Conservation (phyloP, 1,140 invertebrate genomes). For the Apis mellifera region Amel_HAv3.1 CM009944.2:4125501-4126000, state of each 20-base stretch:
- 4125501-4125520: neutral
- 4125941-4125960: neutral
- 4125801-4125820: neutral
- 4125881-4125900: conserved; percentile 46
- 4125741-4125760: conserved; percentile 45
- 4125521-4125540: neutral
- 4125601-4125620: conserved; percentile 92
- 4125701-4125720: conserved; percentile 40
- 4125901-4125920: conserved; percentile 43
- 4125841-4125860: neutral
- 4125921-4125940: neutral
- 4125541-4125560: neutral
- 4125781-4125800: conserved; percentile 30
- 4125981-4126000: neutral
- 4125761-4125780: conserved; percentile 53
- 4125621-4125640: conserved; percentile 92
- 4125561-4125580: neutral
- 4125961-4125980: neutral
- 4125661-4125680: conserved; percentile 82
- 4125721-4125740: conserved; percentile 12
- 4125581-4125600: conserved; percentile 73
- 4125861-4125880: conserved; percentile 33
- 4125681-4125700: conserved; percentile 58
- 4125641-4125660: conserved; percentile 92
- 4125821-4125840: neutral